Base-by-base conservation (phyloP, 2,113 vertebrate species). In the Cyprinodon tularosa region DNA sequence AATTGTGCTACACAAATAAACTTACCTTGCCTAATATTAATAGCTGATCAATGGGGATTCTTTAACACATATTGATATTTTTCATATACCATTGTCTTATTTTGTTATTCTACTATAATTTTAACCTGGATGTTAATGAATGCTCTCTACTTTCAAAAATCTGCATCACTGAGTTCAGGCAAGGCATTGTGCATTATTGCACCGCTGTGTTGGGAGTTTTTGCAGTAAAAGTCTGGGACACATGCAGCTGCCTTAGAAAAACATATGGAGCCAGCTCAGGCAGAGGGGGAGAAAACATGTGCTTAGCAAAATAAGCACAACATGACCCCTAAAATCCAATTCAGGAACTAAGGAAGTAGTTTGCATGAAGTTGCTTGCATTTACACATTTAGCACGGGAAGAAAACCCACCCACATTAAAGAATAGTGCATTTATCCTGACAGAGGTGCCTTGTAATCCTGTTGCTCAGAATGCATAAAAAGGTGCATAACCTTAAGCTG, bases 401-500 rank as follows among this genome's bases (percentile, higher is more conserved):
- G 17, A 57, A 57, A 57, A 20, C 15, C 45, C 45, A 13, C 60
- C 6, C 50, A 67, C 62, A 68, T 6, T 50, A 38, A 70, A 44
- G 20, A 48, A 44, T 4, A 40, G 44, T 37, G 37, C 1, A 39
- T 74, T 44, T 38, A 29, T 8, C 7, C 10, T 39, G 47, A 87
- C 85, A 81, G 50, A 84, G 76, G 40, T 20, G 62, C 81, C 63
- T 83, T 84, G 76, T 89, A 62, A 67, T 74, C 78, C 66, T 22
- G 80, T 69, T 61, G 66, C 69, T 44, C 76, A 64, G 13, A 64
- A 59, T 36, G 73, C 8, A 60, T 53, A 44, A 79, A 84, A 68
- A 88, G 76, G 76, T 72, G 77, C 64, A 44, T 38, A 60, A 68
- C 44, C 17, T 73, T 14, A n/a, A 13, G 61, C 61, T 69, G 20